Base-by-base conservation (phyloP, 1,140 invertebrate species). In the Campoletis sonorensis region DNA sequence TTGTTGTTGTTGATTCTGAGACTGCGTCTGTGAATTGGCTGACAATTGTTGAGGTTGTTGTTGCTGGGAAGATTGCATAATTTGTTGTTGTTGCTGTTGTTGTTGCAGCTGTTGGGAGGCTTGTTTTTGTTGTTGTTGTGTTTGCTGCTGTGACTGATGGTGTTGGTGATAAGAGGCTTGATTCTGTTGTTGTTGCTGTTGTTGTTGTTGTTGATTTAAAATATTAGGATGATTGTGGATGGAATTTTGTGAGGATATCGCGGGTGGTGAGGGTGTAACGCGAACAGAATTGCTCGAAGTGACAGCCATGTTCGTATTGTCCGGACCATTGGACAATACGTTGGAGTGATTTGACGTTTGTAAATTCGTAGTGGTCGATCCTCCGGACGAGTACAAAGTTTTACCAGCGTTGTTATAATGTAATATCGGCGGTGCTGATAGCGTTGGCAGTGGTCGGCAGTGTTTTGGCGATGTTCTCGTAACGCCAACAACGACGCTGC, bases 361-460 rank as follows among this genome's bases (percentile, higher is more conserved):
- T 1, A 77, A 13, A 7, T 10, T 81, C 3, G 58, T 45, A 13
- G 76, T 30, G 68, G 67, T 86, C 33, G 87, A 87, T 30, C 72
- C 27, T 11, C 84, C 85, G 45, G 84, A 76, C 23, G 87, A 83
- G 54, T 90, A 89, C 68, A 84, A 90, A 27, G 88, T 83, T 83
- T 93, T 93, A 67, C 89, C 88, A 33, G 85, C 82, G 58, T 87
- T 80, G 83, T 90, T 54, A 54, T 64, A 91, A 82, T 90, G 88
- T 67, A 91, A 84, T 86, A 92, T 90, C 64, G 87, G 89, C 30
- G 92, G 88, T 49, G 92, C 90, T 21, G 93, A 93, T 30, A 93
- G 89, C n/a, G 91, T 91, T 61, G 93, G 92, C 85, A 91, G 89
- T 87, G 93, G 92, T 86, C 93, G 89, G 88, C 90, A 89, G 86